These are phyloP conservation scores for Fundulus diaphanus DNA, from an alignment of 2,797 vertebrate genomes.

Conservation along the genomic window DNA sequence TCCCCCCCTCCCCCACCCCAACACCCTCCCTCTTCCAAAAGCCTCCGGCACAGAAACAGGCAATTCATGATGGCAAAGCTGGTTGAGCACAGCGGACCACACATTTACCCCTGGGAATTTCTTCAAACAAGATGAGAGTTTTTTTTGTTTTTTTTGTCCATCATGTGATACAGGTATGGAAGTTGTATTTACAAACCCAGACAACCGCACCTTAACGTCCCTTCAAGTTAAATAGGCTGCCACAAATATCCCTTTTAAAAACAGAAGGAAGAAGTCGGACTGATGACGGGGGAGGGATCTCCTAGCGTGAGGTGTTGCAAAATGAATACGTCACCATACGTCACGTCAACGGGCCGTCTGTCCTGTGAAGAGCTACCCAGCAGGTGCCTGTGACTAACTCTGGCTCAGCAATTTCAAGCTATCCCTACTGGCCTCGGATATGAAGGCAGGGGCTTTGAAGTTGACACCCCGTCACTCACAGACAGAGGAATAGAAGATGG, in stretches of 20 bases:
- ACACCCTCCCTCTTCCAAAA: slow-evolving; percentile 19
- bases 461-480: neutral
- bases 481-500: neutral
- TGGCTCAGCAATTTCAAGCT: neutral
- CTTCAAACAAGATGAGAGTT: slow-evolving; percentile 61
- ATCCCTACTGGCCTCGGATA: neutral
- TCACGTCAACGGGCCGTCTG: neutral
- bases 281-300: neutral
- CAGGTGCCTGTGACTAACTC: neutral
- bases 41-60: slow-evolving; percentile 63
- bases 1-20: too few species aligned
- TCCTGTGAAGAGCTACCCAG: neutral
- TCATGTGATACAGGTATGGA: slow-evolving; percentile 67
- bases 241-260: slow-evolving; percentile 34
- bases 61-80: slow-evolving; percentile 69
- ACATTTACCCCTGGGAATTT: slow-evolving; percentile 65
- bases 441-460: neutral
- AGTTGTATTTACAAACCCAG: slow-evolving; percentile 56
- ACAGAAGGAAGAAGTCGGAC: slow-evolving; percentile 16
- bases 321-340: neutral
- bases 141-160: slow-evolving; percentile 37
- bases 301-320: neutral
- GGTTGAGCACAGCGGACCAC: slow-evolving; percentile 61
- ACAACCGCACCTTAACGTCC: slow-evolving; percentile 55
- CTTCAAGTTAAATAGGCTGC: slow-evolving; percentile 47